A percentile compares a stretch with the other conserved stretches of the same genome.
These are phyloP conservation scores for Tenthredo mesomela DNA, from an alignment of 2,888 invertebrate species.

Conservation along the genomic window DNA sequence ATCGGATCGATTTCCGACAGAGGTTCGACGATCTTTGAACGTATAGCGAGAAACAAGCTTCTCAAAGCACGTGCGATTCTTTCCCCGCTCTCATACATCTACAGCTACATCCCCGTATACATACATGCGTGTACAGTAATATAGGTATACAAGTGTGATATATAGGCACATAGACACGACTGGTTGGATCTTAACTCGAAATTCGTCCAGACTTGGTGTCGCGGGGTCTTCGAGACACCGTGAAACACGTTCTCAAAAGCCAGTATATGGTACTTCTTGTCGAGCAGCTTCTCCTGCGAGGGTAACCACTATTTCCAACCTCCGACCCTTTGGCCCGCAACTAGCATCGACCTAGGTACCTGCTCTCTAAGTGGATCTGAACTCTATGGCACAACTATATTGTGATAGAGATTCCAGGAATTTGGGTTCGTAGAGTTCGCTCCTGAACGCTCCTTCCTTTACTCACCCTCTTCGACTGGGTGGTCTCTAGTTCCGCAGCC, in stretches of 20 bases:
- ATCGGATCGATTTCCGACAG: slow-evolving; percentile 36
- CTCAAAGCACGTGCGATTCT: slow-evolving; percentile 29
- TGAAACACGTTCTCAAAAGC: neutral
- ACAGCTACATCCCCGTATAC: neutral
- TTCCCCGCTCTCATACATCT: neutral
- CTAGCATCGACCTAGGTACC: slow-evolving; percentile 6
- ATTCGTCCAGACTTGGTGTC: slow-evolving; percentile 27
- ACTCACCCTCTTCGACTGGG: slow-evolving; percentile 14
- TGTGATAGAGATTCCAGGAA: slow-evolving; percentile 37
- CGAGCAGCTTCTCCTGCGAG: neutral
- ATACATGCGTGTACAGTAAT: neutral
- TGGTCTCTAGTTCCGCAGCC: neutral
- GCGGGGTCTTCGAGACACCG: neutral
- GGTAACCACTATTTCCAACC: slow-evolving; percentile 11
- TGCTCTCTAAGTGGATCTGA: slow-evolving; percentile 38
- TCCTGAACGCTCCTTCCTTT: slow-evolving; percentile 18
- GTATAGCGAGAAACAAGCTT: neutral
- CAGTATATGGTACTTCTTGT: slow-evolving; percentile 18
- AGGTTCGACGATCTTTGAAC: slow-evolving; percentile 35
- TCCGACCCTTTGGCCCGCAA: slow-evolving; percentile 10
- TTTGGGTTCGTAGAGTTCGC: slow-evolving; percentile 28
- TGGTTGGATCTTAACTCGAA: slow-evolving; percentile 2
- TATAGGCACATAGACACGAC: neutral
- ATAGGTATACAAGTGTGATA: slow-evolving; percentile 1
- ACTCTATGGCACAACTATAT: slow-evolving; percentile 38